Evolutionary conservation across 2,888 invertebrate species (phyloP), one percentile per base, ranked within the genome.

Genomic region (Congeria kusceri): DNA sequence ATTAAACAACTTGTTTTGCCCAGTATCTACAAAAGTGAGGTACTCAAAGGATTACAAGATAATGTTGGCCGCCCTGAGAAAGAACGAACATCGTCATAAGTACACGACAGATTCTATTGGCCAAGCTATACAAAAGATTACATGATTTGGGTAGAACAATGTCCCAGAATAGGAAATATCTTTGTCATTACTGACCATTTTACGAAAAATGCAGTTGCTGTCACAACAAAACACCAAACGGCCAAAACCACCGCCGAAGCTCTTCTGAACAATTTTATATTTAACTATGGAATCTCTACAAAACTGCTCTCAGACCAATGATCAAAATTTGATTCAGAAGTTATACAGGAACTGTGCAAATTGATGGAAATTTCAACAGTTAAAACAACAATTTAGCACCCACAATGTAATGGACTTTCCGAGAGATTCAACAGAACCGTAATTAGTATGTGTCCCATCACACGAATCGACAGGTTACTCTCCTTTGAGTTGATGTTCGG

Each of bases 341-440:
- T 47, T 20, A 58, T 58, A 25, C 7, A 58, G 20, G 67, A n/a
- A n/a, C n/a, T n/a, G n/a, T n/a, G n/a, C n/a, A n/a, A n/a, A n/a
- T n/a, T n/a, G n/a, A n/a, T n/a, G 15, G 57, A 32, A 5, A 57
- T 57, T 25, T 4, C 46, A 23, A 72, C 65, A 49, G 20, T 44
- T 15, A 71, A 58, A 57, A 79, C 66, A 18, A 75, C 73, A 32
- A 23, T n/a, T 15, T 76, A 80, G 44, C 76, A 80, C 44, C 78
- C 78, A 3, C 47, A 65, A 47, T 66, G 77, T 3, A 78, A 81
- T 46, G 68, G 77, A n/a, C n/a, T n/a, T n/a, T n/a, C n/a, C n/a
- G n/a, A n/a, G n/a, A n/a, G n/a, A n/a, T n/a, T n/a, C n/a, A 79
- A 82, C 23, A 20, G 72, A 27, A 79, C 78, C 23, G 53, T 82